A percentile compares a stretch with the other conserved stretches of the same genome.
Evolutionary conservation across 2,797 vertebrate genomes (phyloP).

Genomic region (Ptychobarbus kaznakovi): DNA sequence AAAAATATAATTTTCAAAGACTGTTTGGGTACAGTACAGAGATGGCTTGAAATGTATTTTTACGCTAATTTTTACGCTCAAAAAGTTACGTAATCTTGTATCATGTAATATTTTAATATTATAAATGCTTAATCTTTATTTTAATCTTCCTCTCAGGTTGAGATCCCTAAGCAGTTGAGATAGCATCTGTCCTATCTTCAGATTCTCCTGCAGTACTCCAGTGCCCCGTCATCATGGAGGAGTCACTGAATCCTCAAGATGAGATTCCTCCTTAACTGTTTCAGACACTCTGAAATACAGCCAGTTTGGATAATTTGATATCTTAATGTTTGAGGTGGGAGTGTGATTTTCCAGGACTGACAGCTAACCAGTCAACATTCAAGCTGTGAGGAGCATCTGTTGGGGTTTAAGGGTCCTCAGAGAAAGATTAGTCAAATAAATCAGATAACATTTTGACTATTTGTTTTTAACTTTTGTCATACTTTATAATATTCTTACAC

Average conservation of each 20-base stretch:
- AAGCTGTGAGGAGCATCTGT: neutral
- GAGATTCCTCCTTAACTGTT: neutral
- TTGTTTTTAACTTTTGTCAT: neutral
- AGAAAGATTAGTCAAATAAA: neutral
- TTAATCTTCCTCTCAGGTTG: slow-evolving; percentile 48
- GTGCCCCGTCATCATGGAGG: neutral
- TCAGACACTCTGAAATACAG: neutral
- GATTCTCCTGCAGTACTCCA: neutral
- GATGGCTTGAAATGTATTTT: neutral
- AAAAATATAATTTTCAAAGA: neutral
- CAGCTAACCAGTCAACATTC: neutral
- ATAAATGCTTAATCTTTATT: slow-evolving; percentile 5
- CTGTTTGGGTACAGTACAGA: too few relatives aligned
- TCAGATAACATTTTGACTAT: neutral
- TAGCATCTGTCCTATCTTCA: slow-evolving; percentile 39
- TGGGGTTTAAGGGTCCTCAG: neutral
- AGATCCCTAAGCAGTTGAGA: slow-evolving; percentile 56
- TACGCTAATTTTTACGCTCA: neutral
- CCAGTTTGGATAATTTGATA: neutral
- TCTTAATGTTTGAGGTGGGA: slow-evolving; percentile 15
- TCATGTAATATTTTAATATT: neutral
- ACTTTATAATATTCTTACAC: neutral
- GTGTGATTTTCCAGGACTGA: slow-evolving; percentile 1
- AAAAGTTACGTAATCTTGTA: neutral
- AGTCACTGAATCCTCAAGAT: neutral